phyloP scores from a whole-genome alignment of 2,888 invertebrate genomes.

The Itoplectis maculator region DNA sequence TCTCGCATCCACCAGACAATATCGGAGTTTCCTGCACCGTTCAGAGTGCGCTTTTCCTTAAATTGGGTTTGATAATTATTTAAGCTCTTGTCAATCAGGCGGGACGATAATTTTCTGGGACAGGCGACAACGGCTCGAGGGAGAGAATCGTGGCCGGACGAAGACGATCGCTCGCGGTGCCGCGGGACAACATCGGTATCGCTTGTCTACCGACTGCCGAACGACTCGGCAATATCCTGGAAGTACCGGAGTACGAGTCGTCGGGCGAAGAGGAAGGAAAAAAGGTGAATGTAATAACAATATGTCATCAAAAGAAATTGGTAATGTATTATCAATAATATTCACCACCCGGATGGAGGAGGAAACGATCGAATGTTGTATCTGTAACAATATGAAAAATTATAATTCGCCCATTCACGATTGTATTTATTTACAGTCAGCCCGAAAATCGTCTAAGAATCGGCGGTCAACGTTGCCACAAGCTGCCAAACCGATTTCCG shows the following conservation, averaged over 20 bases:
- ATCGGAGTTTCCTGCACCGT: slow-evolving; percentile 62
- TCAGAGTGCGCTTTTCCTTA: slow-evolving; percentile 32
- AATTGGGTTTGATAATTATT: too few species aligned
- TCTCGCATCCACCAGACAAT: slow-evolving; percentile 51
- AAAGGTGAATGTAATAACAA: slow-evolving; percentile 38
- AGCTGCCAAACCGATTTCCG: neutral
- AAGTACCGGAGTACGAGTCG: slow-evolving; percentile 57
- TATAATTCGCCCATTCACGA: too few species aligned
- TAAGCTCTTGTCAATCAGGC: too few species aligned
- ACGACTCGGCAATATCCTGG: slow-evolving; percentile 56
- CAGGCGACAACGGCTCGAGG: slow-evolving; percentile 19
- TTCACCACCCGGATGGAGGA: too few species aligned
- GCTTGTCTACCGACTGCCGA: slow-evolving; percentile 62
- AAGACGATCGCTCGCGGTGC: slow-evolving; percentile 59
- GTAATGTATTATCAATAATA: neutral
- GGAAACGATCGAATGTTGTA: too few species aligned
- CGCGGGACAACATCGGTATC: slow-evolving; percentile 66
- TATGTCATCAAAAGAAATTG: neutral
- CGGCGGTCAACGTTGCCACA: slow-evolving; percentile 6
- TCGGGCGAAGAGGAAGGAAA: slow-evolving; percentile 38
- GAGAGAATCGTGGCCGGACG: slow-evolving; percentile 46
- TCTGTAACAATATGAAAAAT: too few species aligned
- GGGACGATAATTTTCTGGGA: too few species aligned
- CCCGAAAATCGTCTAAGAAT: slow-evolving; percentile 17
- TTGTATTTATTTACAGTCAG: neutral